Base-by-base conservation (phyloP, 2,888 invertebrate species). In the Trichacis sp. region DNA sequence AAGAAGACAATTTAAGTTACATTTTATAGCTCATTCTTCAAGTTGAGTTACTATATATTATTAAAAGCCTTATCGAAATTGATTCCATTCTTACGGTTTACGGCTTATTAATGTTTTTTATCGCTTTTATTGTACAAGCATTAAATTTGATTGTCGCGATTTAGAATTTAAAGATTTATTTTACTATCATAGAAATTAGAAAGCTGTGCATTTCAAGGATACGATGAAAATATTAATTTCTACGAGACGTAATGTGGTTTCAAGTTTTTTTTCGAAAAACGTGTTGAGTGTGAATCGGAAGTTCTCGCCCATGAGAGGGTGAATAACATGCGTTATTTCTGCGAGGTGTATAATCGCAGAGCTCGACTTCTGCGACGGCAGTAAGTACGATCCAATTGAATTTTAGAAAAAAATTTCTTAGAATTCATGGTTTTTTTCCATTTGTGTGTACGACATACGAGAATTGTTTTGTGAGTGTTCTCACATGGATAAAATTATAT, bases 291-390 rank as follows among this genome's bases (percentile, higher is more conserved):
- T 56, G 36, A 57, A 57, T 64, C 60, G 53, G 66, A 68, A 51
- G 67, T 59, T 64, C 73, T 69, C 73, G 71, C 56, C 68, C 75
- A 77, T 70, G 78, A 77, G 77, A 79, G 78, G 77, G 78, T 79
- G 76, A 79, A 78, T 68, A 72, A 67, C 66, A 71, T 70, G 71
- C 63, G 70, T 61, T 66, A 47, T 67, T 57, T 59, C 42, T 54
- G 43, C 61, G 63, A 63, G 52, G 54, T 60, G 59, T 56, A 64
- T 66, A 70, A 63, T 69, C 64, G 64, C 66, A 67, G 66, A 64
- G 67, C 54, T 51, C 64, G 56, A 63, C 55, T 61, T 45, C 59
- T 54, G 67, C 63, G 69, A 73, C 72, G 68, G 59, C 56, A 69
- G 67, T 71, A 66, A 74, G 66, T 74, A 75, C 24, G 24, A 24